Conservation (phyloP, 2,113 vertebrate species). For the Petrocephalus zakoni region DNA sequence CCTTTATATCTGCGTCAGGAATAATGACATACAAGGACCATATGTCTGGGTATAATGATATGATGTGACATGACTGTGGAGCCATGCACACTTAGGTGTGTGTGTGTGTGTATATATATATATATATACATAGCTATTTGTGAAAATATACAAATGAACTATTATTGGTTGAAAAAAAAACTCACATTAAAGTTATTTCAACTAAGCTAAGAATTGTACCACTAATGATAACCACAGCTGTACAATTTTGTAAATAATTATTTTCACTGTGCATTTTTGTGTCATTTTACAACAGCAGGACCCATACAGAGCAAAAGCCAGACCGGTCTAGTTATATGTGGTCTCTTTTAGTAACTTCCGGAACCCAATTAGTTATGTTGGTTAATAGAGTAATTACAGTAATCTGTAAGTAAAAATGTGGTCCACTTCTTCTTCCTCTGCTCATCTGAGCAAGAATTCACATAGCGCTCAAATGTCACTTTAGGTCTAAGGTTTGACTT, state of each 20-base stretch:
- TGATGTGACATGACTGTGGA: neutral
- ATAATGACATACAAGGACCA: neutral
- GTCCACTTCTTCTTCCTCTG: neutral
- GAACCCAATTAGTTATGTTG: neutral
- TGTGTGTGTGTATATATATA: neutral
- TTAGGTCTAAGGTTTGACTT: neutral
- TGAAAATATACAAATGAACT: neutral
- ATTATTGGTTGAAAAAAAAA: neutral
- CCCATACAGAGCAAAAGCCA: too few relatives aligned
- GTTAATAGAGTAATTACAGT: neutral
- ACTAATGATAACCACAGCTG: neutral
- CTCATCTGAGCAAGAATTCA: neutral
- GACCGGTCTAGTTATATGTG: neutral
- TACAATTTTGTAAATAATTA: neutral
- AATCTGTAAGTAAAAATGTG: neutral
- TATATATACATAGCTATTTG: neutral
- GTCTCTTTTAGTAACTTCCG: neutral
- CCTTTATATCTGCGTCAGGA: neutral
- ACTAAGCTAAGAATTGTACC: neutral
- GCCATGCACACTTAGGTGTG: neutral
- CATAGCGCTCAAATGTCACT: neutral
- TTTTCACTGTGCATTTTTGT: neutral
- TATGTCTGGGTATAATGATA: neutral
- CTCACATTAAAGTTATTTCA: neutral
- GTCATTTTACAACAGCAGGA: neutral